Evolutionary conservation across 2,797 vertebrate species (phyloP).

Genomic region (Vultur gryphus): DNA sequence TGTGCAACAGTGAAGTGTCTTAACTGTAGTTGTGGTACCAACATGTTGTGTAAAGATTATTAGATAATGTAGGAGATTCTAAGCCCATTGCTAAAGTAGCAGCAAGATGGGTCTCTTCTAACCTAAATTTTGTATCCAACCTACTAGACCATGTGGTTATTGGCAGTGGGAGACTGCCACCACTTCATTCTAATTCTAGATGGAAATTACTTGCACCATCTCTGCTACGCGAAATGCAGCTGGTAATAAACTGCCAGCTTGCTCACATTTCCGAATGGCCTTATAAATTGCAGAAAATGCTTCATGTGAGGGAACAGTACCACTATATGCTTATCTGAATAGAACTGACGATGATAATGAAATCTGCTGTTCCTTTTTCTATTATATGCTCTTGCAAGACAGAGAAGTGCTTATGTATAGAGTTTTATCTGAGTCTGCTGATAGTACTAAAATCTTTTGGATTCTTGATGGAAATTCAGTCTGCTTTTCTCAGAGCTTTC

Average conservation of each 20-base stretch:
- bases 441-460: constrained; percentile 53
- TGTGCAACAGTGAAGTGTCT: background rate
- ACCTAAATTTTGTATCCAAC: background rate
- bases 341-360: constrained; percentile 27
- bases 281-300: constrained; percentile 16
- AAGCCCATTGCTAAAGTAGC: background rate
- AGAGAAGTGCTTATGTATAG: constrained; percentile 45
- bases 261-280: constrained; percentile 33
- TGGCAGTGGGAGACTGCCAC: background rate
- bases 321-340: constrained; percentile 15
- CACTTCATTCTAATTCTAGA: background rate
- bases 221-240: constrained; percentile 13
- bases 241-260: constrained; percentile 33
- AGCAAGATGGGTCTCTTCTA: background rate
- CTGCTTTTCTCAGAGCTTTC: constrained; percentile 12
- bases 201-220: constrained; percentile 19
- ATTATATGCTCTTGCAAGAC: background rate
- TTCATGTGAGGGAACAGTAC: background rate
- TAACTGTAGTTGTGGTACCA: background rate
- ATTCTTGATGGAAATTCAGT: constrained; percentile 53
- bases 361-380: constrained; percentile 45
- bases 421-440: constrained; percentile 54
- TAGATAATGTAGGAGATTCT: background rate
- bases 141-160: background rate
- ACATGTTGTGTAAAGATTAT: background rate